Evolutionary conservation across 2,888 invertebrate species (phyloP).

Genomic region (Drosophila stalkeri): DNA sequence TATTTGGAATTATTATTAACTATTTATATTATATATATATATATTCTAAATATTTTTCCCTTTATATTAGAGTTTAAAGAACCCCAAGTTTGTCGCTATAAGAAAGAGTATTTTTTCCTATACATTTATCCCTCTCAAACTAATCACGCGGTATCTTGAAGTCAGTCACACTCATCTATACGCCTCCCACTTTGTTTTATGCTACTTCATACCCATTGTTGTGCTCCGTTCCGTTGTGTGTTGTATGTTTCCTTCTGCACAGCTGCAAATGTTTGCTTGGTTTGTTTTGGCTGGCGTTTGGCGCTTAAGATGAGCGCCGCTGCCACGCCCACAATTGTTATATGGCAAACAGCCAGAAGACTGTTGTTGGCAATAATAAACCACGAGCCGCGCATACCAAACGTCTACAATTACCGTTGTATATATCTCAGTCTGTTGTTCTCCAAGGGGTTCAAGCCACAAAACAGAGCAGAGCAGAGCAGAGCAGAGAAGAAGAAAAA

Average conservation of each 20-base stretch:
- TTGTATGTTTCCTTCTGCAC: conserved; percentile 48
- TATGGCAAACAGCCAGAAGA: conserved; percentile 28
- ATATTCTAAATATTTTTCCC: no score
- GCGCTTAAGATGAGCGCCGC: conserved; percentile 59
- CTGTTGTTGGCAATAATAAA: conserved; percentile 62
- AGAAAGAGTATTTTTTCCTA: no score
- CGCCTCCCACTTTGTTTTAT: conserved; percentile 27
- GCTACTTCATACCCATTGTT: conserved; percentile 36
- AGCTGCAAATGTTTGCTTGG: conserved; percentile 74
- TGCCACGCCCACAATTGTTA: conserved; percentile 55
- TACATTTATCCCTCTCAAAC: no score
- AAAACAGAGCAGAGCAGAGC: background rate
- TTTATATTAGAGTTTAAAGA: no score
- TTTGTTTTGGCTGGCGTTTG: conserved; percentile 38
- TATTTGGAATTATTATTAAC: no score
- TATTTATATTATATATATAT: no score
- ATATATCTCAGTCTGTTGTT: conserved; percentile 28
- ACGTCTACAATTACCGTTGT: conserved; percentile 70
- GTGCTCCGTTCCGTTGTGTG: background rate
- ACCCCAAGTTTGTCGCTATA: no score
- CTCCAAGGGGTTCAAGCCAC: conserved; percentile 8
- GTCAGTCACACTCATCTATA: background rate
- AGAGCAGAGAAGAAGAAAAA: background rate
- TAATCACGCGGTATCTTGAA: conserved; percentile 2
- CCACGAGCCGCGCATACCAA: conserved; percentile 73